Evolutionary conservation across 2,888 invertebrate species (phyloP).

Genomic region (Hirudinaria manillensis): DNA sequence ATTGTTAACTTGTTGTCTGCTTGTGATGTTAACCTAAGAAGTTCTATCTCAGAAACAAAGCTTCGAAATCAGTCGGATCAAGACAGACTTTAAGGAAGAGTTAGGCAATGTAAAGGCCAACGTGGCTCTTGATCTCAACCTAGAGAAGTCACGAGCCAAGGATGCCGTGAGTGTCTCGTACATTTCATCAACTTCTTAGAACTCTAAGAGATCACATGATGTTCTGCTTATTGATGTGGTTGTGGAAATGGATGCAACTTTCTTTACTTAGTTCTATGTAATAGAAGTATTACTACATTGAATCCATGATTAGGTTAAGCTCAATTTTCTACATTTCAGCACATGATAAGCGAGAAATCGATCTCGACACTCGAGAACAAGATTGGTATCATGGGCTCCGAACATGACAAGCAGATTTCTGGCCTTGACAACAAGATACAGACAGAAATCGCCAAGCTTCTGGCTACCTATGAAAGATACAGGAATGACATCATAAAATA

Average conservation of each 20-base stretch:
- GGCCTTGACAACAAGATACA: constrained; percentile 49
- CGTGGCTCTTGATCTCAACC: constrained; percentile 51
- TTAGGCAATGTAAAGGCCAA: constrained; percentile 48
- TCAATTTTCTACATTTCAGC: constrained; percentile 41
- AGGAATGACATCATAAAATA: constrained; percentile 51
- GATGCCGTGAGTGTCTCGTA: constrained; percentile 47
- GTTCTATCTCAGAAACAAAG: constrained; percentile 45
- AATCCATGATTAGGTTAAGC: background rate
- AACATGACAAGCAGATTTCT: constrained; percentile 33
- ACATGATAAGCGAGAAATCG: constrained; percentile 46
- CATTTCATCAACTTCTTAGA: background rate
- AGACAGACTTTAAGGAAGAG: constrained; percentile 46
- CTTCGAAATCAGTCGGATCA: constrained; percentile 46
- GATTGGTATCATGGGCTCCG: constrained; percentile 43
- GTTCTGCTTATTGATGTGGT: constrained; percentile 8
- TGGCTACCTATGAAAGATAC: constrained; percentile 50
- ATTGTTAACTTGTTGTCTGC: constrained; percentile 1
- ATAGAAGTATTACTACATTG: no score
- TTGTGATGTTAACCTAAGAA: background rate
- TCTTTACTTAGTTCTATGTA: constrained; percentile 16
- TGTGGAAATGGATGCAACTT: background rate
- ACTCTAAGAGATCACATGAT: background rate
- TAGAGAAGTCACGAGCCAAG: constrained; percentile 50
- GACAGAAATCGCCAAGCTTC: constrained; percentile 49
- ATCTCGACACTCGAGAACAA: constrained; percentile 46